Percentiles rank a stretch among this genome's conserved stretches.
Conservation (phyloP, 2,797 vertebrate species). For the Periophthalmus magnuspinnatus region DNA sequence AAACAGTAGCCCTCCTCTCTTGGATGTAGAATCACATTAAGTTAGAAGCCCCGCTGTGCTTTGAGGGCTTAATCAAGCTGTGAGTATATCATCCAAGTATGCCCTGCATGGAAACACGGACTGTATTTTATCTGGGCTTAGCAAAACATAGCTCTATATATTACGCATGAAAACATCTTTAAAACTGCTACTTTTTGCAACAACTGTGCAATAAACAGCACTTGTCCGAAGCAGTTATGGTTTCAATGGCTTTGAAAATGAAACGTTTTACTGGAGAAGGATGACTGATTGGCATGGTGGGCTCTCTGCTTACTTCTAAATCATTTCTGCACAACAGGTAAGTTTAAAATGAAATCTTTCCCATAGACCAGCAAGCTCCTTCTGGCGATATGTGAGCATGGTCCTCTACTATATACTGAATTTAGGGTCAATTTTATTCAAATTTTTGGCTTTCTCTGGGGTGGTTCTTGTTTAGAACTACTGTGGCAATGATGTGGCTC, state of each 20-base stretch:
- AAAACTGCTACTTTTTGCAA: neutral
- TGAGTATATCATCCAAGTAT: neutral
- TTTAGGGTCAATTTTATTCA: too few species aligned
- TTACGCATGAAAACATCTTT: neutral
- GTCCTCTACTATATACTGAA: too few species aligned
- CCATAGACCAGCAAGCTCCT: too few species aligned
- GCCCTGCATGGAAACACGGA: neutral
- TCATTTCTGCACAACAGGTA: too few species aligned
- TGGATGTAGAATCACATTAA: neutral
- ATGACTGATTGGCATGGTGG: neutral
- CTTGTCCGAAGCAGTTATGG: neutral
- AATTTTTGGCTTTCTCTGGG: too few species aligned
- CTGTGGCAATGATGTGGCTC: too few species aligned
- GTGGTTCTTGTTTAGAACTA: too few species aligned
- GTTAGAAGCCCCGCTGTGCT: neutral
- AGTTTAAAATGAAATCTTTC: too few species aligned
- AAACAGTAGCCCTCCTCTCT: neutral
- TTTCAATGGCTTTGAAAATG: neutral
- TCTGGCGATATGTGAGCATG: too few species aligned
- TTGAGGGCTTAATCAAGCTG: neutral
- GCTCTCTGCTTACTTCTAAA: too few species aligned
- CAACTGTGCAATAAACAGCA: neutral
- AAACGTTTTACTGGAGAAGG: neutral
- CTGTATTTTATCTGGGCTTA: neutral
- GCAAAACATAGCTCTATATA: neutral